These are phyloP conservation scores for Anagyrus pseudococci DNA, from an alignment of 2,888 invertebrate species.

Conservation along the genomic window DNA sequence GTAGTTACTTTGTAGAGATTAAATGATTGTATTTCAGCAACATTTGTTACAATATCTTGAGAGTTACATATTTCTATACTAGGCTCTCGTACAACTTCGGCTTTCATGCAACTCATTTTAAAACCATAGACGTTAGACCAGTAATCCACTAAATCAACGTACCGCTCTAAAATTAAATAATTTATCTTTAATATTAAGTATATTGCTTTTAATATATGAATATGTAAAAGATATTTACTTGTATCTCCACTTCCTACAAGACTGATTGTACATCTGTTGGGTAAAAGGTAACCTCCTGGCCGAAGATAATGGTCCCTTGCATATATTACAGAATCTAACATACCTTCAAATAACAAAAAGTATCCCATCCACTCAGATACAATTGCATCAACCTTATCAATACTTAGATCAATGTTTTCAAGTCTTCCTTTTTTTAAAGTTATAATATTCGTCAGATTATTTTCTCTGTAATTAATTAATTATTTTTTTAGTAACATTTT, in stretches of 20 bases:
- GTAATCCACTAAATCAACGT: constrained; percentile 77
- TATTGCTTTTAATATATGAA: neutral
- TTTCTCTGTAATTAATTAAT: constrained; percentile 67
- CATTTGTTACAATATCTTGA: constrained; percentile 55
- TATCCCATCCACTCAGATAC: constrained; percentile 99
- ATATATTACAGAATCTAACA: constrained; percentile 92
- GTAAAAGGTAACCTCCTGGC: constrained; percentile 79
- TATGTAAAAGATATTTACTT: constrained; percentile 58
- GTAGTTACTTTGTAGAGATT: constrained; percentile 78
- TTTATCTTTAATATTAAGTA: constrained; percentile 14
- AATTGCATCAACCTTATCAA: constrained; percentile 85
- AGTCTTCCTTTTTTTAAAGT: constrained; percentile 83
- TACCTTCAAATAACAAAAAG: constrained; percentile 94
- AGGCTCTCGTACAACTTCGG: constrained; percentile 81
- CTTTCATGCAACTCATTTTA: constrained; percentile 90
- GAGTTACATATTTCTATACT: constrained; percentile 68
- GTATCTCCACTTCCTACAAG: constrained; percentile 80
- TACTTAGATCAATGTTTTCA: constrained; percentile 80
- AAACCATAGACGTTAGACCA: constrained; percentile 96
- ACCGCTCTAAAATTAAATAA: constrained; percentile 65
- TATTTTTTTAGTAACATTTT: neutral
- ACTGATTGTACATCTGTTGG: constrained; percentile 84
- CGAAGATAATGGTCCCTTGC: constrained; percentile 84
- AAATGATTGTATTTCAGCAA: constrained; percentile 61
- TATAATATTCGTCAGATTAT: constrained; percentile 75